These are phyloP conservation scores for Aphodius granarius DNA, from an alignment of 2,888 invertebrate species.

Conservation along the genomic window DNA sequence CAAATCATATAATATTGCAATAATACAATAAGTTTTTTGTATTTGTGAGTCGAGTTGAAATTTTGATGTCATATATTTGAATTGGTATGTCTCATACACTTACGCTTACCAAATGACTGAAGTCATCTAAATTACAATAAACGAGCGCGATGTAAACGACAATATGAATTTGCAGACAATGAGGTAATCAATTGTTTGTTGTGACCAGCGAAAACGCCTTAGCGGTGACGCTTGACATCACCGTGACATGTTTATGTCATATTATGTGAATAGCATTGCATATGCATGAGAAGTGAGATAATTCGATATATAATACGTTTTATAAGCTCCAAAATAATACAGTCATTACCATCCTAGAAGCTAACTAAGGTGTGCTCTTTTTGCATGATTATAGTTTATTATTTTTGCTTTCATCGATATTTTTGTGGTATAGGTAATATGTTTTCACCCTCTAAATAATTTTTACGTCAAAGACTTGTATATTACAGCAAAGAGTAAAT, in stretches of 20 bases:
- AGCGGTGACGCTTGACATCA: background rate
- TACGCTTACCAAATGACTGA: background rate
- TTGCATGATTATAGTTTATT: no score
- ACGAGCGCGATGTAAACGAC: background rate
- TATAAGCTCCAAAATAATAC: no score
- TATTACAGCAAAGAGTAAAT: no score
- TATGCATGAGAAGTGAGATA: background rate
- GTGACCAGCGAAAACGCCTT: background rate
- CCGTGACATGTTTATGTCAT: background rate
- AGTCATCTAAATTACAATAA: background rate
- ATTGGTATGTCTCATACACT: background rate
- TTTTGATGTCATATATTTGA: background rate
- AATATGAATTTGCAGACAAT: background rate
- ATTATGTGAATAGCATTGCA: background rate
- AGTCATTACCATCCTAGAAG: no score
- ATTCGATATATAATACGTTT: no score
- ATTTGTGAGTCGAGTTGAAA: background rate
- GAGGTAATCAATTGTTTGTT: background rate
- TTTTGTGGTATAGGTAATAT: no score
- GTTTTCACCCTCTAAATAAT: no score
- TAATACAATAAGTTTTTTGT: no score
- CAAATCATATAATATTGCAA: no score
- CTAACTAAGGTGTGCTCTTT: no score
- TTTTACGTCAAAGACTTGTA: no score
- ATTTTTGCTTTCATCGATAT: no score